Percentiles rank a stretch among this genome's conserved stretches.
phyloP scores from a whole-genome alignment of 1,140 invertebrate genomes.

The Chironomus tepperi region DNA sequence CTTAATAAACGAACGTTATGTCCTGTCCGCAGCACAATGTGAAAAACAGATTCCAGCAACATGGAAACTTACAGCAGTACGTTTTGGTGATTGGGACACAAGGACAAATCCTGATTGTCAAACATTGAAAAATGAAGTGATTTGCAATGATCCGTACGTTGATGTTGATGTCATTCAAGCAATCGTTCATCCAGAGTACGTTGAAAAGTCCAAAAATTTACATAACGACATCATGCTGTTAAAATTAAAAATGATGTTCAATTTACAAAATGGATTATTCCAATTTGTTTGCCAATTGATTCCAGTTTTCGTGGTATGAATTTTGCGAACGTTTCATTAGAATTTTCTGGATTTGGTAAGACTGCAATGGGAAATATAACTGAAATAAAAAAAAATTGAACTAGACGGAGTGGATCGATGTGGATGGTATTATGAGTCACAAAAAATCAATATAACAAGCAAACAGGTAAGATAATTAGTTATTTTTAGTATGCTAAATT shows the following conservation, averaged over 20 bases:
- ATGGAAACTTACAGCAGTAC: too few relatives aligned
- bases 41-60: too few relatives aligned
- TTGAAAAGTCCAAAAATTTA: too few relatives aligned
- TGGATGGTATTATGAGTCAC: not conserved
- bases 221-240: slow-evolving; percentile 65
- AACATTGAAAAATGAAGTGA: too few relatives aligned
- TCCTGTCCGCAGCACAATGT: too few relatives aligned
- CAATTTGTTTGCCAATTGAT: slow-evolving; percentile 58
- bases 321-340: slow-evolving; percentile 40
- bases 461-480: too few relatives aligned
- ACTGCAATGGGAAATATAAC: slow-evolving; percentile 43
- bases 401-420: slow-evolving; percentile 41
- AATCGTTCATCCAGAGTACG: slow-evolving; percentile 51
- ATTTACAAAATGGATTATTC: slow-evolving; percentile 53
- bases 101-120: too few relatives aligned
- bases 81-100: too few relatives aligned
- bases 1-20: too few relatives aligned
- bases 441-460: too few relatives aligned
- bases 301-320: slow-evolving; percentile 32
- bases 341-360: slow-evolving; percentile 59
- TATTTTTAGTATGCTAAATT: too few relatives aligned
- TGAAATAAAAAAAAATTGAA: too few relatives aligned
- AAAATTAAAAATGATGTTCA: slow-evolving; percentile 45
- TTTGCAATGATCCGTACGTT: slow-evolving; percentile 40
- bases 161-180: slow-evolving; percentile 47